Evolutionary conservation across 2,113 vertebrate genomes (phyloP), one percentile per base, ranked within the genome.

Genomic region (Pimephales promelas): DNA sequence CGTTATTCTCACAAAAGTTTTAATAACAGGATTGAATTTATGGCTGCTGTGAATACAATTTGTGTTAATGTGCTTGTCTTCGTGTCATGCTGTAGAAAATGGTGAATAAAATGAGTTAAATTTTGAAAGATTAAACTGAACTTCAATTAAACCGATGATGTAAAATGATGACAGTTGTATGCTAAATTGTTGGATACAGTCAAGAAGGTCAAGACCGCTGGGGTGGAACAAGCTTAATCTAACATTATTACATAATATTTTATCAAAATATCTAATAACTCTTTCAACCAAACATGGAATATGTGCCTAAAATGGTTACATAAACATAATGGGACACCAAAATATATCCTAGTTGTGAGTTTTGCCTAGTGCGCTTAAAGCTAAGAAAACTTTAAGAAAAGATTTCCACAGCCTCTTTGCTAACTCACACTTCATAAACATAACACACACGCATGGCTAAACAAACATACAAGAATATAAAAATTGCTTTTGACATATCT

Each of bases 241-340:
- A 36, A 66, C 4, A 3, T 36, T 20, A 3, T 36, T 20, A 36
- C 28, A 68, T 68, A 13, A 43, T 71, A 71, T 45, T 71, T 45
- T 13, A 24, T 70, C 36, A 13, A 71, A 71, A n/a, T 40, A 40
- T 70, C 1, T 7, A 34, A 64, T 64, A 64, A 36, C 10, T 68
- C 9, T 36, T 10, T 36, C 43, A 36, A 24, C 76, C 45, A 24
- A 47, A 61, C 28, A 78, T 43, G 28, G 36, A 43, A 49, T 71
- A 59, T 71, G 52, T 77, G 62, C 82, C 52, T 43, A 49, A 43
- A 47, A 85, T 82, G 73, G 40, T 71, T 22, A 40, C 31, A 68
- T 22, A 36, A 36, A 68, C 20, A 20, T 68, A 36, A 36, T 10
- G 9, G 5, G 2, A 66, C 31, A 34, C 8, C 31, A 36, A 66